A percentile compares a stretch with the other conserved stretches of the same genome.
These are phyloP conservation scores for Drosophila eugracilis DNA, from an alignment of 1,140 invertebrate species.

Conservation along the genomic window DNA sequence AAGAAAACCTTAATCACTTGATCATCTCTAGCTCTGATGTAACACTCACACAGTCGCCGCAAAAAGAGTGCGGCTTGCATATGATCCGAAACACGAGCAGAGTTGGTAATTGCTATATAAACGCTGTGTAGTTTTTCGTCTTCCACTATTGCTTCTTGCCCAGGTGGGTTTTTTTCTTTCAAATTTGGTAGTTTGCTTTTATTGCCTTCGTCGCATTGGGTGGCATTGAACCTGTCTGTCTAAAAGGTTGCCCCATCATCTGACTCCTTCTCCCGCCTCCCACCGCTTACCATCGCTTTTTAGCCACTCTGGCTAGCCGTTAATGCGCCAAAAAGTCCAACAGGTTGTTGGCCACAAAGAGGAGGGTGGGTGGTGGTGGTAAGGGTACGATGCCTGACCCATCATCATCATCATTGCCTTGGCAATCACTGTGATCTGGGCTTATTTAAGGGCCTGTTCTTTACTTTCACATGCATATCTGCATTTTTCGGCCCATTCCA, in stretches of 20 bases:
- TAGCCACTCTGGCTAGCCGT: conserved; percentile 52
- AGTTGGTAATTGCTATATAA: conserved; percentile 79
- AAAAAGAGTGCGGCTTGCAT: conserved; percentile 29
- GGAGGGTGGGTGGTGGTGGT: not conserved
- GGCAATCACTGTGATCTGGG: conserved; percentile 67
- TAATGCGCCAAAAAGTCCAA: conserved; percentile 76
- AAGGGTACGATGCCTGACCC: conserved; percentile 13
- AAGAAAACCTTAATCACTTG: not conserved
- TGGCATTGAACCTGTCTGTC: conserved; percentile 71
- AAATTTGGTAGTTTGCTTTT: conserved; percentile 79
- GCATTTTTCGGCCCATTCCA: conserved; percentile 23
- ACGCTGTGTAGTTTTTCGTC: conserved; percentile 56
- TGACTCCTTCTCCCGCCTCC: not conserved
- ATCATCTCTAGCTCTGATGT: conserved; percentile 39
- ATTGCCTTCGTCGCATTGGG: conserved; percentile 66
- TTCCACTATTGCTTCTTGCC: conserved; percentile 26
- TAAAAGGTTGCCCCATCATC: conserved; percentile 37
- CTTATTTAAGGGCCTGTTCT: conserved; percentile 75
- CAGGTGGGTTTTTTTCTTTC: conserved; percentile 31
- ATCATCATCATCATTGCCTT: conserved; percentile 29
- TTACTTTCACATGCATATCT: conserved; percentile 75
- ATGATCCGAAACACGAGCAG: conserved; percentile 72
- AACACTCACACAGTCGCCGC: conserved; percentile 13
- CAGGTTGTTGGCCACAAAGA: conserved; percentile 38
- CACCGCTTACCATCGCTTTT: not conserved